Base-by-base conservation (phyloP, 2,888 invertebrate genomes). In the Didymodactylos carnosus region DNA sequence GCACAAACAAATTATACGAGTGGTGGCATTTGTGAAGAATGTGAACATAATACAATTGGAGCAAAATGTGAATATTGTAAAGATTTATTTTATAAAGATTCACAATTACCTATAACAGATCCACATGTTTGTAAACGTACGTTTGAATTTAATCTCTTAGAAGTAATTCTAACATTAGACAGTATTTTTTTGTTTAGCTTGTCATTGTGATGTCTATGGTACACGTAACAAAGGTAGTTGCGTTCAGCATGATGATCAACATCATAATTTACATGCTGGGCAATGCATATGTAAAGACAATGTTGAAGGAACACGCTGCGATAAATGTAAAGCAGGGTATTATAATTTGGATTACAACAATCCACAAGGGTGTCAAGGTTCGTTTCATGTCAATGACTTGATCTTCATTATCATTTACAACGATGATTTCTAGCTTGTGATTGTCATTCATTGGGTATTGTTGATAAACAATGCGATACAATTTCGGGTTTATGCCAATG, bases 11-110 rank as follows among this genome's bases (percentile, higher is more conserved):
- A 91, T 1, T 87, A 88, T 79, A 88, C 91, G 0, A 94, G 93
- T 80, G 98, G 98, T 53, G 98, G 98, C 73, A 92, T 97, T 69
- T 99, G 98, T 84, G 94, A 95, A 82, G 90, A 93, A 79, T 99
- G 98, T 82, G 88, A 89, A 81, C 94, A 99, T 84, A 94, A 95
- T 81, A 99, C 98, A 0, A 89, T 91, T 86, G 98, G 98, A 11
- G 88, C 90, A 73, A 92, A 97, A 81, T 99, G 98, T 84, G 94
- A 98, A 84, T 89, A 90, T 79, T 99, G 98, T 84, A 90, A 90
- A 83, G 90, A 91, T 0, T 93, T 90, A 84, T 99, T 88, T 86
- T 99, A 90, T 83, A 90, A 90, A 78, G 94, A 94, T 81, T 90
- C 91, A 0, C 85, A 84, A 23, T 39, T 62, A 40, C 71, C 73